These are phyloP conservation scores for Acrobasis repandana DNA, from an alignment of 2,888 invertebrate genomes.

Conservation along the genomic window DNA sequence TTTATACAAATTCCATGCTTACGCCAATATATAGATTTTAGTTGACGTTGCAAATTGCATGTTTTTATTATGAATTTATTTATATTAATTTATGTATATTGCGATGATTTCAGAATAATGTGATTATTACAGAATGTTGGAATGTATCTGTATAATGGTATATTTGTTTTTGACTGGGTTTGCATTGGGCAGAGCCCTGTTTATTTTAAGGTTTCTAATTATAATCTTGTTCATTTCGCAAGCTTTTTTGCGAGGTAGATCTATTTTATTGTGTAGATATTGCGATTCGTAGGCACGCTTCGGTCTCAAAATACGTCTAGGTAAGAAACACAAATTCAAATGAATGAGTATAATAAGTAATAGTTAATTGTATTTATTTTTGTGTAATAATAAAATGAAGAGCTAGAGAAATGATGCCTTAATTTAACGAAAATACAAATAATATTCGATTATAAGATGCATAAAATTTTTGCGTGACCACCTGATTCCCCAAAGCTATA, in stretches of 20 bases:
- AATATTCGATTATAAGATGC: constrained; percentile 31
- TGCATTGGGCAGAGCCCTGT: constrained; percentile 43
- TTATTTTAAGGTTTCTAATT: constrained; percentile 11
- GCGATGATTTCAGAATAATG: constrained; percentile 9
- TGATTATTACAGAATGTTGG: constrained; percentile 13
- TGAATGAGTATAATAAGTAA: constrained; percentile 25
- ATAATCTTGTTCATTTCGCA: not conserved
- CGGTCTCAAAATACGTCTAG: constrained; percentile 18
- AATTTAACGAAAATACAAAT: constrained; percentile 38
- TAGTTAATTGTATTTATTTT: constrained; percentile 31
- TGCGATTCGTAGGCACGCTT: not conserved
- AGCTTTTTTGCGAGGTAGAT: constrained; percentile 1
- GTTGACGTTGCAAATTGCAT: constrained; percentile 21
- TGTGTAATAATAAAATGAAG: constrained; percentile 31
- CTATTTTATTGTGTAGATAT: not conserved
- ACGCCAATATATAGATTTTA: constrained; percentile 11
- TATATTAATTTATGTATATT: constrained; percentile 17
- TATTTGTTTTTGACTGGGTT: constrained; percentile 40
- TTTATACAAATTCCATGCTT: constrained; percentile 14
- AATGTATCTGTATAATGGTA: constrained; percentile 21
- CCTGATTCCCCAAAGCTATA: constrained; percentile 20
- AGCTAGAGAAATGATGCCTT: constrained; percentile 39
- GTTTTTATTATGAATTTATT: constrained; percentile 23
- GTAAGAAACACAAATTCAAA: constrained; percentile 23
- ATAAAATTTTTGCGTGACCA: constrained; percentile 29